Percentiles rank a stretch among this genome's conserved stretches.
phyloP scores from a whole-genome alignment of 2,113 vertebrate genomes.

The Crotophaga sulcirostris region DNA sequence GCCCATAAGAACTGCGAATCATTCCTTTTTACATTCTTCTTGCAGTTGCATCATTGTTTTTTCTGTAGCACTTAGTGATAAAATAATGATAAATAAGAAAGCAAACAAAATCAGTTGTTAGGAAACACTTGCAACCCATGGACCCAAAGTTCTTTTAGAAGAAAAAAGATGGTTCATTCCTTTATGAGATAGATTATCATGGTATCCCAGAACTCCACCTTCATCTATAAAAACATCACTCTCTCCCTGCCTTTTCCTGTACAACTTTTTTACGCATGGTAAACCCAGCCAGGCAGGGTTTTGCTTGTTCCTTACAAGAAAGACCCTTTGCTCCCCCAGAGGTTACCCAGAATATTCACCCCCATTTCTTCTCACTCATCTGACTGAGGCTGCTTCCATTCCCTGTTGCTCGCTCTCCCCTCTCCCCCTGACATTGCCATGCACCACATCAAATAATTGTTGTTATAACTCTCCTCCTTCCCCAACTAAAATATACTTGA shows the following conservation, averaged over 20 bases:
- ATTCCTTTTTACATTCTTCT: not conserved
- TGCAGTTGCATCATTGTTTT: not conserved
- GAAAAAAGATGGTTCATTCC: not conserved
- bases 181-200: not conserved
- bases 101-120: not conserved
- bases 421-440: not conserved
- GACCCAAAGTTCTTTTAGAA: not conserved
- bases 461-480: constrained; percentile 46
- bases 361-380: not conserved
- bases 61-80: not conserved
- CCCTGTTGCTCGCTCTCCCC: not conserved
- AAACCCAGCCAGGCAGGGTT: not conserved
- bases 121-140: not conserved
- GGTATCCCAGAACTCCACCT: not conserved
- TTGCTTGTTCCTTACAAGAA: not conserved
- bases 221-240: not conserved
- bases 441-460: constrained; percentile 49
- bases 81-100: not conserved
- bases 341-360: not conserved
- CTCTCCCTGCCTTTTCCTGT: not conserved
- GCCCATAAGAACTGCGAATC: not conserved
- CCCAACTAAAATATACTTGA: constrained; percentile 66
- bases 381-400: not conserved
- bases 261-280: not conserved
- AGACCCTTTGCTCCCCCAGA: not conserved